Evolutionary conservation across 2,797 vertebrate genomes (phyloP).

Genomic region (Gadopsis bispinosus): DNA sequence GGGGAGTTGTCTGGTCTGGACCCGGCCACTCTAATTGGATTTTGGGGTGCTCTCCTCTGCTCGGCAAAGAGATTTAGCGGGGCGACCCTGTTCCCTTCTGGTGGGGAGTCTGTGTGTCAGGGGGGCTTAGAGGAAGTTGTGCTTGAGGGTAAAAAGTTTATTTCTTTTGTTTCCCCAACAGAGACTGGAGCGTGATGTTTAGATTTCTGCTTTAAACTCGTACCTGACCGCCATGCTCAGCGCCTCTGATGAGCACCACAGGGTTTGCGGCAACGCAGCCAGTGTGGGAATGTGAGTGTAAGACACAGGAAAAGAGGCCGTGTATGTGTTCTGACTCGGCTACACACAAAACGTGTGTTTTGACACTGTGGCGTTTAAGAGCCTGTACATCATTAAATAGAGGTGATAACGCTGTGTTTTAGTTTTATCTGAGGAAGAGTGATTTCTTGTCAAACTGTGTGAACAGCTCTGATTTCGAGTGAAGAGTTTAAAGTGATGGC

Average conservation of each 20-base stretch:
- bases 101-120: conserved; percentile 57
- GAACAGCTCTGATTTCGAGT: background rate
- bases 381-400: conserved; percentile 33
- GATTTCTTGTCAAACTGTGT: conserved; percentile 3
- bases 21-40: conserved; percentile 78
- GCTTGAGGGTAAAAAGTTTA: conserved; percentile 75
- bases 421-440: conserved; percentile 23
- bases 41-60: conserved; percentile 60
- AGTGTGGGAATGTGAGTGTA: conserved; percentile 54
- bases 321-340: background rate
- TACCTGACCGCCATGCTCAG: conserved; percentile 71
- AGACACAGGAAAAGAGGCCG: background rate
- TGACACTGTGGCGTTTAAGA: conserved; percentile 4
- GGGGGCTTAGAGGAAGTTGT: conserved; percentile 76
- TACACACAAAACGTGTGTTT: conserved; percentile 9
- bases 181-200: conserved; percentile 66
- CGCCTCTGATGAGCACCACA: background rate
- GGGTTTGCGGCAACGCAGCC: conserved; percentile 11
- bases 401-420: conserved; percentile 12
- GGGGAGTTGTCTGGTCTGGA: conserved; percentile 61
- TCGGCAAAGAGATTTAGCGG: conserved; percentile 61
- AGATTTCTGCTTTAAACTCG: conserved; percentile 63
- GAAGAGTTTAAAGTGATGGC: conserved; percentile 8
- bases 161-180: conserved; percentile 61
- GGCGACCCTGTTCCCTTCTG: conserved; percentile 48